Conservation (phyloP, 2,797 vertebrate genomes). For the Centropyge bicolor region DNA sequence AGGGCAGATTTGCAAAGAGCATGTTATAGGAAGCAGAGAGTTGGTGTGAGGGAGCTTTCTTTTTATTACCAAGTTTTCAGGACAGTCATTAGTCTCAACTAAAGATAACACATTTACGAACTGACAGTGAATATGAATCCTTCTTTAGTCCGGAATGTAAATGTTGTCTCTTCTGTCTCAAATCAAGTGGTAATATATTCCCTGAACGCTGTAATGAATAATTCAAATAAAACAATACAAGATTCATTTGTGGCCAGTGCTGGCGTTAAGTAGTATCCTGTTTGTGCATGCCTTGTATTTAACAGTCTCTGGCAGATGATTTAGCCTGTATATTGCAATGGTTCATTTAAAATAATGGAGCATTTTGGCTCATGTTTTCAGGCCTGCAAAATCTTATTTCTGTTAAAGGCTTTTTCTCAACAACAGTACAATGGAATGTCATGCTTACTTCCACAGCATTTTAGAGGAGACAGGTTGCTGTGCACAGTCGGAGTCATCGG, state of each 20-base stretch:
- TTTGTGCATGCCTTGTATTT: constrained; percentile 1
- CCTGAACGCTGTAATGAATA: constrained; percentile 1
- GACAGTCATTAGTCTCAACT: background rate
- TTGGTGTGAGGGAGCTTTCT: background rate
- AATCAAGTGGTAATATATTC: background rate
- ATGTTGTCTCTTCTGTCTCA: background rate
- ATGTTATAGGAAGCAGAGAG: background rate
- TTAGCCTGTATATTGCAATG: background rate
- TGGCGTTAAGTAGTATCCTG: background rate
- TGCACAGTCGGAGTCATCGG: background rate
- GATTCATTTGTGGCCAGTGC: background rate
- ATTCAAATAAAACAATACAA: constrained; percentile 1
- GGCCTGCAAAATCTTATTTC: background rate
- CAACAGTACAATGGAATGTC: background rate
- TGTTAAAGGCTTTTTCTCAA: background rate
- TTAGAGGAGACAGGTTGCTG: constrained; percentile 5
- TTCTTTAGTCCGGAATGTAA: background rate
- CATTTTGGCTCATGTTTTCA: background rate
- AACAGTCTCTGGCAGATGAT: background rate
- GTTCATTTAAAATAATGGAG: constrained; percentile 7
- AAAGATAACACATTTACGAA: constrained; percentile 2
- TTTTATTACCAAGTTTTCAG: background rate
- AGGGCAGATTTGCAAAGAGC: background rate
- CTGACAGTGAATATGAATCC: background rate
- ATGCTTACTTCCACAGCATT: background rate